Evolutionary conservation across 2,113 vertebrate genomes (phyloP), one percentile per base, ranked within the genome.

Genomic region (Sceloporus tristichus): DNA sequence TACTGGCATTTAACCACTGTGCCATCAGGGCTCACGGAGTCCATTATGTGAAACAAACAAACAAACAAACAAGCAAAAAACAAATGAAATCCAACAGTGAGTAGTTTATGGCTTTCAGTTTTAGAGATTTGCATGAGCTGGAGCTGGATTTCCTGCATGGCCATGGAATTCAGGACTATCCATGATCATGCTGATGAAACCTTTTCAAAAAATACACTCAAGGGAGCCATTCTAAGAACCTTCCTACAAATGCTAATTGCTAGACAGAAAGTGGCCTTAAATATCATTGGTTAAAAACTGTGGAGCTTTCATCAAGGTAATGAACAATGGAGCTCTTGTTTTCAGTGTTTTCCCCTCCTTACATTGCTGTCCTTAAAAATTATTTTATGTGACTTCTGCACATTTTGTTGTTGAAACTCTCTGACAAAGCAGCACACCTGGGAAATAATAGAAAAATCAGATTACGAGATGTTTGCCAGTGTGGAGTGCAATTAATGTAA

Each of bases 401-500:
- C 71, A n/a, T 42, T 85, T 90, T 86, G 23, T 3, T 27, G 3
- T 59, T 53, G 11, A 79, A 40, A 38, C 21, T 1, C 0, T 11
- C 3, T 25, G 38, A n/a, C 78, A 79, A 90, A 73, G 6, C 10
- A 54, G 40, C 2, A 62, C 42, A 34, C 14, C 14, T 0, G 56
- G 23, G 42, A 9, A 89, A 85, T 29, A 85, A 76, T 9, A 0
- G 1, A 56, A 86, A 85, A 82, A 6, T 0, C 19, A 23, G 5
- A 10, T 65, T 89, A 79, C 76, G 59, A 5, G 21, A 70, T 18
- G 5, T 29, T 11, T 84, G 14, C 6, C 23, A 2, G 0, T 0
- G 19, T 71, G 59, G 79, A 79, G 62, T 81, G 78, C 79, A 53
- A 66, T 82, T 86, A 74, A 87, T 42, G 76, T 25, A 89, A 85